Base-by-base conservation (phyloP, 2,888 invertebrate genomes). In the Phasia obesa region DNA sequence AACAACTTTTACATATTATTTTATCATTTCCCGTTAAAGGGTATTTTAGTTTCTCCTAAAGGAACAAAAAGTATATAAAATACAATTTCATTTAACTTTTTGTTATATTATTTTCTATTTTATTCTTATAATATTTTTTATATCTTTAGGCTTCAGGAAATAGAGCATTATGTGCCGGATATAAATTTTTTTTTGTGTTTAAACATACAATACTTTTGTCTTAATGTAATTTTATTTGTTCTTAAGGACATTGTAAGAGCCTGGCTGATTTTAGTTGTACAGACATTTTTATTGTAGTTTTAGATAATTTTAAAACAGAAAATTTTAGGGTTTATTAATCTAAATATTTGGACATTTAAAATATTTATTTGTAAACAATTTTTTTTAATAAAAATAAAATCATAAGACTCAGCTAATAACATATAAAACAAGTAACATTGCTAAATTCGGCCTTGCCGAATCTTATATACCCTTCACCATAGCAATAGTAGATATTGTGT, bases 161-260 rank as follows among this genome's bases (percentile, higher is more conserved):
- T 83, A 71, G 83, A 83, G 57, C 83, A 83, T 83, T 83, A 83
- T 79, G 55, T 62, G 76, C 83, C 83, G 83, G 83, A 83, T 75
- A 83, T 77, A 79, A 83, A 75, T 49, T 53, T 79, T 76, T 75
- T n/a, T 75, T 79, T 79, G 17, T 76, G 49, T 76, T 76, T 55
- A 49, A 65, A 83, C 71, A 71, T 60, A 81, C 76, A 65, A 60
- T 67, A 53, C 67, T 74, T 27, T 62, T 38, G 53, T 13, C 25
- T 62, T 53, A 80, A 74, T 60, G 74, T 49, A 17, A 47, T 69
- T 53, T 60, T 21, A 13, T 44, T 31, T 53, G 23, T 31, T 69
- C 21, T 38, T 38, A 71, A 71, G 38, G 49, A 71, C 38, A n/a
- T 35, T 23, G 11, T 38, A 51, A 13, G 17, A 38, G 38, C 6